Evolutionary conservation across 2,888 invertebrate species (phyloP), one percentile per base, ranked within the genome.

Genomic region (Acanthosoma haemorrhoidale): DNA sequence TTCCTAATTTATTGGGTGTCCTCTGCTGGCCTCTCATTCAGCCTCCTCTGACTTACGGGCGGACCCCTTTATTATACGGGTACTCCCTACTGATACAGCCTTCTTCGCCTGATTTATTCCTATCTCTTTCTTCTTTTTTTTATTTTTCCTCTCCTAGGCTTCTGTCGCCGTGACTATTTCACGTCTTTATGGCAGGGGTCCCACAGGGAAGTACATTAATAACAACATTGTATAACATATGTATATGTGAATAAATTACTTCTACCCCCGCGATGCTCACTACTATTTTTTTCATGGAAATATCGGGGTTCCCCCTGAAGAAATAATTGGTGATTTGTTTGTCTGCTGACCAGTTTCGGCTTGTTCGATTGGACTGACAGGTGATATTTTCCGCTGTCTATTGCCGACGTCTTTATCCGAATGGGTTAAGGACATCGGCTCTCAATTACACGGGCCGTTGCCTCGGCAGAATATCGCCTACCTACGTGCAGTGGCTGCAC

Each of bases 271-370:
- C 5, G n/a, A n/a, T n/a, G n/a, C n/a, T n/a, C n/a, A n/a, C 25
- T n/a, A 13, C 5, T n/a, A 21, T 6, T 51, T 29, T 51, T 51
- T n/a, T 11, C 51, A 13, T 13, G 13, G 25, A n/a, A 51, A 51
- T 51, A 25, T 51, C 51, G 51, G 51, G 29, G 11, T 6, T 13
- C 51, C 25, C n/a, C n/a, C 13, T 25, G 8, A 51, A 25, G 51
- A 51, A 25, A 51, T 51, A 51, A 51, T 51, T 51, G 51, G 51
- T 51, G 51, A 51, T 51, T 51, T 51, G 51, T 51, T n/a, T 51
- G 4, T 51, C 2, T n/a, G 51, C n/a, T n/a, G 51, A 51, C 51
- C 51, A 25, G 51, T 51, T 32, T 51, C 5, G 51, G 51, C 51
- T 51, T 51, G 51, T 51, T 51, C 25, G 51, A 51, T 51, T n/a